These are phyloP conservation scores for Aptenodytes forsteri DNA, from an alignment of 2,113 vertebrate species.

Conservation along the genomic window DNA sequence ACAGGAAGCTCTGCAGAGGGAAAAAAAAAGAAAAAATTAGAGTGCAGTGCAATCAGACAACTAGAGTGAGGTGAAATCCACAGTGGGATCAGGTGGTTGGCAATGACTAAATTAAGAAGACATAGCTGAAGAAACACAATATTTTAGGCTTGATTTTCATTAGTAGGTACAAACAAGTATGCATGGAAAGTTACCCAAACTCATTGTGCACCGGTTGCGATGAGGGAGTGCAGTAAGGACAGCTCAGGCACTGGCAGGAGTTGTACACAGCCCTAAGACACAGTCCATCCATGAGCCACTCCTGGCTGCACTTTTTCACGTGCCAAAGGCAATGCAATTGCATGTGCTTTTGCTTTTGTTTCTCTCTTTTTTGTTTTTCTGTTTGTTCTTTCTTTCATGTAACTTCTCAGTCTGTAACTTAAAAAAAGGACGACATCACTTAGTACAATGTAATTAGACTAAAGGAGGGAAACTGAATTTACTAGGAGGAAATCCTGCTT, in stretches of 20 bases:
- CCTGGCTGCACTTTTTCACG: not conserved
- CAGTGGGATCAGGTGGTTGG: not conserved
- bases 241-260: not conserved
- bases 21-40: not conserved
- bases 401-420: not conserved
- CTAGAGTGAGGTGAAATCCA: not conserved
- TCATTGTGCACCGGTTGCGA: not conserved
- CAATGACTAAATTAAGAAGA: not conserved
- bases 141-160: not conserved
- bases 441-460: not conserved
- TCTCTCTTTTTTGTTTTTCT: not conserved
- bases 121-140: not conserved
- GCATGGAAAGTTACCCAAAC: not conserved
- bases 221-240: not conserved
- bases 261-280: not conserved
- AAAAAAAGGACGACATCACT: not conserved
- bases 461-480: not conserved
- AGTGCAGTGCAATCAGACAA: not conserved
- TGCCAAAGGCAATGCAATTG: not conserved
- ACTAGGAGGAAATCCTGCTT: constrained; percentile 46
- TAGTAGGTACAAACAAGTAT: not conserved
- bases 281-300: not conserved
- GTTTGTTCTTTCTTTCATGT: not conserved
- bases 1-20: not conserved
- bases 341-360: not conserved